These are phyloP conservation scores for Callyntrura sp. DNA, from an alignment of 2,888 invertebrate genomes.

Conservation along the genomic window DNA sequence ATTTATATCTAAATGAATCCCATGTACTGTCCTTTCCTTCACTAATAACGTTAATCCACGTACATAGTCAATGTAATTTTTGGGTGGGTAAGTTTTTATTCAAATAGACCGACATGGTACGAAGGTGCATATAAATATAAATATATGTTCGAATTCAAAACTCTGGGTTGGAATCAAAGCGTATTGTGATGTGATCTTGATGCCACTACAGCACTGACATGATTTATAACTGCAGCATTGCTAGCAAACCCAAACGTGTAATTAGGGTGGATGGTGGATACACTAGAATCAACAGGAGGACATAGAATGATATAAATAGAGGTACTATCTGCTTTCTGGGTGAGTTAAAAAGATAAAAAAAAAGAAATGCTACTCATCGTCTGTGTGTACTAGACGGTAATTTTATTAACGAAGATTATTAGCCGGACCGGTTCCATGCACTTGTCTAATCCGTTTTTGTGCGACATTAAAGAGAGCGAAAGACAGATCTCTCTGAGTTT, in stretches of 20 bases:
- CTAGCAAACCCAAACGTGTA: neutral
- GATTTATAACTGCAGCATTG: neutral
- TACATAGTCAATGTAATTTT: too few species aligned
- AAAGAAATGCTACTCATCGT: constrained; percentile 13
- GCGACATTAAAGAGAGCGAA: neutral
- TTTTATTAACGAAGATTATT: constrained; percentile 34
- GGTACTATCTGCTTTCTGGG: neutral
- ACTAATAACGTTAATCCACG: too few species aligned
- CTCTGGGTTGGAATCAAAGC: too few species aligned
- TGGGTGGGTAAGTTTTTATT: too few species aligned
- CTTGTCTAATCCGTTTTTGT: neutral
- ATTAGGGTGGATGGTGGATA: neutral
- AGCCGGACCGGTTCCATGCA: constrained; percentile 11
- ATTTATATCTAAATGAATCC: too few species aligned
- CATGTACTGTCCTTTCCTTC: too few species aligned
- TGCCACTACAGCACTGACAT: too few species aligned
- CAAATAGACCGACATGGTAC: too few species aligned
- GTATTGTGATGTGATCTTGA: too few species aligned
- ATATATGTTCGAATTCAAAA: too few species aligned
- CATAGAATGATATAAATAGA: neutral
- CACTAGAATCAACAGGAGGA: neutral
- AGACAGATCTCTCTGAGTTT: neutral
- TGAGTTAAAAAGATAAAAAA: neutral
- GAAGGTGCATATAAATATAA: too few species aligned
- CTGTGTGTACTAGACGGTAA: neutral